Evolutionary conservation across 1,140 invertebrate genomes (phyloP).

Genomic region (Phocides pigmalion): DNA sequence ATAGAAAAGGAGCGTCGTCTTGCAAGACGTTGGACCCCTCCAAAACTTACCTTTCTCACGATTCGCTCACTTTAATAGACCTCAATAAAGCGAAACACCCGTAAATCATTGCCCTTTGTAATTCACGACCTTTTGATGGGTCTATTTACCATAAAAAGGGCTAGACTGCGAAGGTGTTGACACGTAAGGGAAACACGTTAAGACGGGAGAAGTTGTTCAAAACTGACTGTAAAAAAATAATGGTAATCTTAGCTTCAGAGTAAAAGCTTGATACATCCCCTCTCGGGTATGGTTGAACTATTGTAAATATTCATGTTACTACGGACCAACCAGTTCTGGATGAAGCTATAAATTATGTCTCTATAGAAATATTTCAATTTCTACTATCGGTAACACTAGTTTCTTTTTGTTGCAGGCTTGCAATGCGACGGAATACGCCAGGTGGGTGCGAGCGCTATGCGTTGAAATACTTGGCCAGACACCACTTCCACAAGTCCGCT

Average conservation of each 20-base stretch:
- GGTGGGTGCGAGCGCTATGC: conserved; percentile 77
- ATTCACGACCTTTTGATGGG: conserved; percentile 66
- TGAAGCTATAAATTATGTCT: conserved; percentile 34
- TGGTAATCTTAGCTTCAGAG: conserved; percentile 44
- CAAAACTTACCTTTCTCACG: conserved; percentile 70
- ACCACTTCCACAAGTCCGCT: conserved; percentile 73
- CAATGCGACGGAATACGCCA: conserved; percentile 76
- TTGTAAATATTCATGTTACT: conserved; percentile 40
- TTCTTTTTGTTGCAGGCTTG: conserved; percentile 75
- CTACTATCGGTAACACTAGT: conserved; percentile 27
- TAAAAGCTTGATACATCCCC: conserved; percentile 27
- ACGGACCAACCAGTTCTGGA: conserved; percentile 36
- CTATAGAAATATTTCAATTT: conserved; percentile 27
- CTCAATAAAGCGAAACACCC: conserved; percentile 69
- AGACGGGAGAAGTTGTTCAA: conserved; percentile 47
- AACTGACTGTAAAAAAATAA: conserved; percentile 25
- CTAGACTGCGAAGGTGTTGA: conserved; percentile 81
- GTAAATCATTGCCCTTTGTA: conserved; percentile 79
- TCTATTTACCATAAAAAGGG: conserved; percentile 76
- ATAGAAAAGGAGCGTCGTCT: conserved; percentile 47
- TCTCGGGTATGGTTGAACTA: conserved; percentile 34
- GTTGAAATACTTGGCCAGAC: conserved; percentile 78
- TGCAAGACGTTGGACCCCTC: conserved; percentile 65
- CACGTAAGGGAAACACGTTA: conserved; percentile 71
- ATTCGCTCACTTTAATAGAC: conserved; percentile 71